phyloP scores from a whole-genome alignment of 2,797 vertebrate genomes.

The Pangasius mekongensis region DNA sequence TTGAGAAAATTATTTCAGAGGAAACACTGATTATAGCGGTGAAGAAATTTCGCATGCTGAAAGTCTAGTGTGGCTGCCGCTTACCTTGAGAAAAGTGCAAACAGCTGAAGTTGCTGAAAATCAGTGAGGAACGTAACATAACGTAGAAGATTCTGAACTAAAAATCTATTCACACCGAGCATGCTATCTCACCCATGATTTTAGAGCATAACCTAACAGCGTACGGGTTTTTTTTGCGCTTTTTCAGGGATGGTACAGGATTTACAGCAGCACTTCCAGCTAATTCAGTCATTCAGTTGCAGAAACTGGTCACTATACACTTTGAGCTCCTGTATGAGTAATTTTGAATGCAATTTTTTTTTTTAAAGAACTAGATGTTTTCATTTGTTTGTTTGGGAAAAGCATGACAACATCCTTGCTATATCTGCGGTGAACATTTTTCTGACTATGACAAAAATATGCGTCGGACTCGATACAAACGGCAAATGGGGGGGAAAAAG shows the following conservation, averaged over 20 bases:
- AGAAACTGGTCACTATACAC: background rate
- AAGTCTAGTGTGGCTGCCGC: too few species aligned
- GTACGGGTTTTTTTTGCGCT: background rate
- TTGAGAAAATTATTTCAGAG: too few species aligned
- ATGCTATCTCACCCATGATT: background rate
- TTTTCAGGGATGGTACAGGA: background rate
- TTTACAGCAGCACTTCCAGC: background rate
- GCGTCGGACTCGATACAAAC: too few species aligned
- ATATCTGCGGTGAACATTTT: background rate
- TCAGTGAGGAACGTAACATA: background rate
- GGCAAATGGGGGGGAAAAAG: background rate
- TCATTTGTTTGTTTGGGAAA: background rate
- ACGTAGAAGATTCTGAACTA: background rate
- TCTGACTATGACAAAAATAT: background rate
- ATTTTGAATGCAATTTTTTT: background rate
- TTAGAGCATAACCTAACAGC: background rate
- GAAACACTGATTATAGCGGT: too few species aligned
- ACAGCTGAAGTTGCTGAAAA: background rate
- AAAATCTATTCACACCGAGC: background rate
- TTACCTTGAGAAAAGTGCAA: background rate
- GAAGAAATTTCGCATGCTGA: too few species aligned
- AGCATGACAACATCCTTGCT: background rate
- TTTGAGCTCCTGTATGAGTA: background rate
- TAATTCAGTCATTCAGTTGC: background rate
- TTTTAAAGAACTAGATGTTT: background rate